phyloP scores from a whole-genome alignment of 2,113 vertebrate species.

The Origma solitaria region DNA sequence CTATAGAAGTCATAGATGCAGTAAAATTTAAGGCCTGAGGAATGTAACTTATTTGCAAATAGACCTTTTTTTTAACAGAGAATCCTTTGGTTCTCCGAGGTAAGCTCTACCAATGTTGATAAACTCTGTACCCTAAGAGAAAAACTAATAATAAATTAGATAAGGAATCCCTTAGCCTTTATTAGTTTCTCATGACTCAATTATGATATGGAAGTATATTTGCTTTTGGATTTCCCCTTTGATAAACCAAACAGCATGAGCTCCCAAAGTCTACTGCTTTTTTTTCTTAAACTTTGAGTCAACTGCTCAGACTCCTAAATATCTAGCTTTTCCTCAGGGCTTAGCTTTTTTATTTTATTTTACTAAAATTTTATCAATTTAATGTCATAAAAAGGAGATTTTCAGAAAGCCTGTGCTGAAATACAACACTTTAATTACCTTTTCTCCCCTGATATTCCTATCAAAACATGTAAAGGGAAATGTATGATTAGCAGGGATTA shows the following conservation, averaged over 20 bases:
- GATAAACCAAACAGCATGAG: not conserved
- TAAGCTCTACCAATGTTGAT: not conserved
- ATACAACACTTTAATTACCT: not conserved
- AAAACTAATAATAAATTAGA: constrained; percentile 9
- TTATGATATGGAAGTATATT: constrained; percentile 16
- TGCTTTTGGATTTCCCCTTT: constrained; percentile 17
- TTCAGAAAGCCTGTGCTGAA: not conserved
- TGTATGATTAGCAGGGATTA: not conserved
- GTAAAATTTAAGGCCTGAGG: not conserved
- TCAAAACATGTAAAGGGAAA: not conserved
- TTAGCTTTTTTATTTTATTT: not conserved
- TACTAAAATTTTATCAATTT: not conserved
- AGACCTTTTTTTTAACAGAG: not conserved
- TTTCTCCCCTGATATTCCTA: not conserved
- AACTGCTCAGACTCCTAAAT: not conserved
- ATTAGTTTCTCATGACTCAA: constrained; percentile 40
- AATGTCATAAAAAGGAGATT: not conserved
- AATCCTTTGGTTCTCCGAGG: not conserved
- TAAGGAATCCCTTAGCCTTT: constrained; percentile 1
- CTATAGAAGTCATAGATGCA: not conserved
- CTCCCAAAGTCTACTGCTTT: not conserved
- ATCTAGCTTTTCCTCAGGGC: not conserved
- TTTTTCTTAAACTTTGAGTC: not conserved
- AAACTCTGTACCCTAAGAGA: constrained; percentile 31
- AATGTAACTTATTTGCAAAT: not conserved